Base-by-base conservation (phyloP, 2,888 invertebrate genomes). In the Pseudococcus jackbeardsleyi region DNA sequence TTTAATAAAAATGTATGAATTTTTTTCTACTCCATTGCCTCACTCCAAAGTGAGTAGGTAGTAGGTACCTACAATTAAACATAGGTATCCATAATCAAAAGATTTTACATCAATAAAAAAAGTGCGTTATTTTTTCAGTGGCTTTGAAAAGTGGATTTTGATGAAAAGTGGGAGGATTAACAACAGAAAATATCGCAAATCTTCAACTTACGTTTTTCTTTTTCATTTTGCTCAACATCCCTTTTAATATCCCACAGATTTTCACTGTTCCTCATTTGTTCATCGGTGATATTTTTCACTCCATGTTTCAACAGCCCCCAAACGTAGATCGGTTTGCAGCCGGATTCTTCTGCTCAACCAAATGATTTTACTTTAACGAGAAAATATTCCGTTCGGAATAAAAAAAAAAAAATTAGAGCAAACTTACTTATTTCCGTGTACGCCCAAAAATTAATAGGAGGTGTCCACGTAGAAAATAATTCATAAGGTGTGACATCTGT, bases 181-280 rank as follows among this genome's bases (percentile, higher is more conserved):
- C 26, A 2, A 33, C 3, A 33, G 1, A 33, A 33, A 33, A 33
- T 33, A 33, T 33, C 15, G 12, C 48, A 50, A 0, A 15, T 50
- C 4, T n/a, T 59, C n/a, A 59, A 59, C 59, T n/a, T 59, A 59
- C 59, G 59, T 17, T 59, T 59, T 59, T 59, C n/a, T 59, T 59
- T 15, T 12, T 59, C 7, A n/a, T 59, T 59, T 59, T 59, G n/a
- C n/a, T 59, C 5, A n/a, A 59, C 19, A n/a, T 59, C 59, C 5
- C 0, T 7, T n/a, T n/a, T n/a, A n/a, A 59, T n/a, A 7, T n/a
- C 19, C 17, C 5, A 17, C 5, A 59, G 59, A 0, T 59, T n/a
- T 17, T 59, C 15, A 59, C 59, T 59, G 12, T n/a, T 59, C 7
- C 5, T n/a, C 5, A 59, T 59, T n/a, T 59, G n/a, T n/a, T 59